These are phyloP conservation scores for Todiramphus saurophagus DNA, from an alignment of 2,113 vertebrate genomes.

Conservation along the genomic window DNA sequence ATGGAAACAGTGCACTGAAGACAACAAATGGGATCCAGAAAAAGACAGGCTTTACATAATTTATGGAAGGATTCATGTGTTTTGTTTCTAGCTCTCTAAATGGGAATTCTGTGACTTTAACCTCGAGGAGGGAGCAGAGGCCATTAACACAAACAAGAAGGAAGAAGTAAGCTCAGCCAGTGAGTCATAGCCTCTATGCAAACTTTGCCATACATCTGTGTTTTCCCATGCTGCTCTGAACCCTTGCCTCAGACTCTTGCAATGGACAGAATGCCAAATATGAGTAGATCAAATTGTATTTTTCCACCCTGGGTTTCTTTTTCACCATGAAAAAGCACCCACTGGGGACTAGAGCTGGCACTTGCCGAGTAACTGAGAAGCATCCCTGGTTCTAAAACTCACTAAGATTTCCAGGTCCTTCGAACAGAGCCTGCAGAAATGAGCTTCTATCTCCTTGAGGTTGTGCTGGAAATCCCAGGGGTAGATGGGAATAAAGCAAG, in stretches of 20 bases:
- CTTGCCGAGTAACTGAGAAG: background rate
- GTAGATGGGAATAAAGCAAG: background rate
- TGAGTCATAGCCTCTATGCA: conserved; percentile 21
- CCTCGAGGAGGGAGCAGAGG: background rate
- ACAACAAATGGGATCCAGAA: background rate
- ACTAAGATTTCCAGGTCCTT: background rate
- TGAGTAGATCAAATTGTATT: background rate
- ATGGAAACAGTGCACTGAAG: background rate
- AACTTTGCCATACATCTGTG: background rate
- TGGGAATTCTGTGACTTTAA: background rate
- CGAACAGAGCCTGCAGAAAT: background rate
- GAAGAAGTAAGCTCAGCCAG: background rate
- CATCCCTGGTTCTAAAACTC: background rate
- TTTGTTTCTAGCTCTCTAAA: background rate
- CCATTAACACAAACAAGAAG: background rate
- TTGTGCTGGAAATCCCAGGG: background rate
- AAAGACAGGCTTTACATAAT: background rate
- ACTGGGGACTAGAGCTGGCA: background rate
- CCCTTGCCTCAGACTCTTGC: background rate
- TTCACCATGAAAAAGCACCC: background rate
- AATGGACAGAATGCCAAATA: conserved; percentile 22
- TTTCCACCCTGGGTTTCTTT: background rate
- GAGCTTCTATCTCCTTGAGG: background rate
- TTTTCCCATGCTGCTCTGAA: conserved; percentile 36
- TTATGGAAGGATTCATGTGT: background rate